Conservation (phyloP, 2,797 vertebrate genomes). For the Falco novaeseelandiae region DNA sequence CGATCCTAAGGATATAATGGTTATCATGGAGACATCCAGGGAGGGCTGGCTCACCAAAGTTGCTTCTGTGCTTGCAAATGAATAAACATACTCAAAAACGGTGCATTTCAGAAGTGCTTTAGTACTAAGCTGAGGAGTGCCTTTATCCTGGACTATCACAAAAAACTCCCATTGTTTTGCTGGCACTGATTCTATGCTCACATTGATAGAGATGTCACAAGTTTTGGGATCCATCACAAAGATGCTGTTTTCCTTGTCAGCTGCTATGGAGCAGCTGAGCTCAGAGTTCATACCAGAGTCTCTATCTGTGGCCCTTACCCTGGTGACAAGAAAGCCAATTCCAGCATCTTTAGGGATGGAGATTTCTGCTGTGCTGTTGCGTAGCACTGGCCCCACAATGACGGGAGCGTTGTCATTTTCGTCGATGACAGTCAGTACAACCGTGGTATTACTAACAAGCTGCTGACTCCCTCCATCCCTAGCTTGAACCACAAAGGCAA, state of each 20-base stretch:
- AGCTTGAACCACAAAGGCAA: conserved; percentile 90
- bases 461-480: conserved; percentile 87
- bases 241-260: conserved; percentile 88
- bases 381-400: conserved; percentile 86
- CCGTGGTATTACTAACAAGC: conserved; percentile 87
- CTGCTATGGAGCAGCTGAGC: conserved; percentile 87
- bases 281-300: conserved; percentile 95
- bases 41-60: conserved; percentile 80
- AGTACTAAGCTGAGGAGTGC: conserved; percentile 85
- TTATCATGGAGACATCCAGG: conserved; percentile 91
- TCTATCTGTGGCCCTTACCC: conserved; percentile 88
- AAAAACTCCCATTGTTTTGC: conserved; percentile 86
- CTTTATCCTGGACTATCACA: conserved; percentile 91
- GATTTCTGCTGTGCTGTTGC: conserved; percentile 90
- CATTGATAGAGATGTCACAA: conserved; percentile 93
- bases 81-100: conserved; percentile 84
- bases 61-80: conserved; percentile 82
- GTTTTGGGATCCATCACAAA: conserved; percentile 90
- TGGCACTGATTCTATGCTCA: conserved; percentile 84
- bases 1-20: conserved; percentile 92
- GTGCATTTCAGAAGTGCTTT: conserved; percentile 85
- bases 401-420: conserved; percentile 94
- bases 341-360: conserved; percentile 88
- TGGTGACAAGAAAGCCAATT: conserved; percentile 85
- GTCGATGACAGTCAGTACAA: conserved; percentile 91